Evolutionary conservation across 2,888 invertebrate genomes (phyloP).

Genomic region (Eupithecia tripunctaria): DNA sequence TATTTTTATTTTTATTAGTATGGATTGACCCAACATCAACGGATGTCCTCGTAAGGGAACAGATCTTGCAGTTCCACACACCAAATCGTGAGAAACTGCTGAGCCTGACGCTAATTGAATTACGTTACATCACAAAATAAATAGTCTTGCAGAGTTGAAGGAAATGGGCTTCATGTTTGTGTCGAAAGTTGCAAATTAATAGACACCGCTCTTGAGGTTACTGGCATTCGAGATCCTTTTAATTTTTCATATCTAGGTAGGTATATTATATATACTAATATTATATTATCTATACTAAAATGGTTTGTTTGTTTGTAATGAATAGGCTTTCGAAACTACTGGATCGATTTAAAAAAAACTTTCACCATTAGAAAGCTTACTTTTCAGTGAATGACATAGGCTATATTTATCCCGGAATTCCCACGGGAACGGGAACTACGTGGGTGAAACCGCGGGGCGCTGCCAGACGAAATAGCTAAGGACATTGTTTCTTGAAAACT

Average conservation of each 20-base stretch:
- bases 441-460: too few species aligned
- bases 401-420: too few species aligned
- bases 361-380: too few species aligned
- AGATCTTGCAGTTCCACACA: background rate
- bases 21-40: background rate
- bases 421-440: too few species aligned
- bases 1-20: background rate
- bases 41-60: conserved; percentile 1
- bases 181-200: conserved; percentile 26
- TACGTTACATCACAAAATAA: conserved; percentile 31
- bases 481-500: background rate
- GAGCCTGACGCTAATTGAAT: conserved; percentile 26
- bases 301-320: too few species aligned
- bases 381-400: too few species aligned
- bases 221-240: conserved; percentile 8
- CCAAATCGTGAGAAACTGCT: conserved; percentile 13
- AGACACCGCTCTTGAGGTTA: background rate
- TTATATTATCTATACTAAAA: too few species aligned
- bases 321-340: too few species aligned
- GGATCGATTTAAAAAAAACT: too few species aligned
- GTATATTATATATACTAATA: too few species aligned
- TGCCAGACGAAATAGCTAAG: background rate
- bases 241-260: background rate
- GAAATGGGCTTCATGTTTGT: conserved; percentile 40
- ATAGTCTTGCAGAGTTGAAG: conserved; percentile 37